Evolutionary conservation across 2,797 vertebrate genomes (phyloP), one percentile per base, ranked within the genome.

Genomic region (Corythornis leucogaster): DNA sequence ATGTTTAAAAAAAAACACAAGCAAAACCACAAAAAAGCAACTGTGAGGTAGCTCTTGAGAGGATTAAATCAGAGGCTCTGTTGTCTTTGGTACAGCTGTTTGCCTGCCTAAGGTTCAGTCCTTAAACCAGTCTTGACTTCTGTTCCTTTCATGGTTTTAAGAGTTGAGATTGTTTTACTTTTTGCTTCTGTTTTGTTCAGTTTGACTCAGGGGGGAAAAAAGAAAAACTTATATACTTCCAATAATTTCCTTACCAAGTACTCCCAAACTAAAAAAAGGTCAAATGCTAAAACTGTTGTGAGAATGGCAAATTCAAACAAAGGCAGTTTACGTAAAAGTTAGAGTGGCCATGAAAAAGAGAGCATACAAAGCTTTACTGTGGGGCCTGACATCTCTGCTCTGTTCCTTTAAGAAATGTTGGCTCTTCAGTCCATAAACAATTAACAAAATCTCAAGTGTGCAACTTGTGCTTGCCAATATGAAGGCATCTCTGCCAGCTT

Each of bases 371-470:
- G 51, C 79, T 90, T 89, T 75, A 22, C 63, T 94, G 35, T 78
- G 57, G 76, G 51, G 19, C 38, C 48, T 5, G 14, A 93, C 25
- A 45, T 73, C 28, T 84, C 24, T 59, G 35, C 22, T 62, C 25
- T 74, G 30, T 82, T 84, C 74, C 75, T 80, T 95, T 85, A 83
- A 83, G 91, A 87, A 87, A 69, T 11, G 31, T 15, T 89, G 58
- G 26, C 48, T 87, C 24, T 82, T 87, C 51, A 80, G 22, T 74
- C 68, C 54, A 43, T 75, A 85, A 94, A 82, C 73, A 89, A 66
- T 85, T 85, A 85, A 77, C 54, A 92, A 76, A 88, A 92, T 25
- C 28, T 40, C 18, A 80, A 92, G 64, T 54, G 18, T 15, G 14
- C 40, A 9, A 1, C 87, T 88, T 89, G 76, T 82, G 17, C 59